Evolutionary conservation across 2,888 invertebrate genomes (phyloP).

Genomic region (Dermolepida albohirtum): DNA sequence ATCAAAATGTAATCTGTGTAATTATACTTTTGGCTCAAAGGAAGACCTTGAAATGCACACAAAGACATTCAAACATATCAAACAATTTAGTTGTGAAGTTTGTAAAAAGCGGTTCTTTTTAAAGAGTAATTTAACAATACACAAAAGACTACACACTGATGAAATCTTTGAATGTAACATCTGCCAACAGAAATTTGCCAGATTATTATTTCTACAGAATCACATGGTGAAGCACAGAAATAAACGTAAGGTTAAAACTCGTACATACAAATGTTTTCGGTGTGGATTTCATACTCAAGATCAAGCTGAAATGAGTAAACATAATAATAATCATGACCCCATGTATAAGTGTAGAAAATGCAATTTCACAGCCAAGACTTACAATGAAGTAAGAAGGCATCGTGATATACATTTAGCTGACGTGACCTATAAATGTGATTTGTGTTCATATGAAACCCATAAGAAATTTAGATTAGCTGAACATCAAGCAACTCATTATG

Average conservation of each 20-base stretch:
- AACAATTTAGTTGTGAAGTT: conserved; percentile 16
- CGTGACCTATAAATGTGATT: conserved; percentile 6
- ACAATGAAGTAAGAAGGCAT: conserved; percentile 14
- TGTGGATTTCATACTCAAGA: conserved; percentile 1
- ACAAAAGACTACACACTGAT: conserved; percentile 6
- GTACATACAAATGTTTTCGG: not conserved
- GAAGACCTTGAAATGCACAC: conserved; percentile 18
- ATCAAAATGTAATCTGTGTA: conserved; percentile 21
- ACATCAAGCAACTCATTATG: conserved; percentile 21
- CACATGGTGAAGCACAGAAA: conserved; percentile 14
- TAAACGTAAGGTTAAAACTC: not conserved
- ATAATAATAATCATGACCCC: conserved; percentile 4
- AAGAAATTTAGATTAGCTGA: conserved; percentile 15
- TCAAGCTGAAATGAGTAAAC: conserved; percentile 4
- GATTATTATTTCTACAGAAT: conserved; percentile 12
- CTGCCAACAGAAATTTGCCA: conserved; percentile 10
- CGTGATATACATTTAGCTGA: conserved; percentile 13
- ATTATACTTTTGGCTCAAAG: conserved; percentile 14
- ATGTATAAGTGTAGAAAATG: conserved; percentile 19
- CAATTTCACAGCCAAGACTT: conserved; percentile 13
- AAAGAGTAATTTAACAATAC: conserved; percentile 16
- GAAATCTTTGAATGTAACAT: conserved; percentile 2
- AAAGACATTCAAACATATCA: conserved; percentile 18
- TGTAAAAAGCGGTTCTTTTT: conserved; percentile 11
- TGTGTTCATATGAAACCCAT: conserved; percentile 14